phyloP scores from a whole-genome alignment of 2,888 invertebrate species.

The Spilarctia lutea region DNA sequence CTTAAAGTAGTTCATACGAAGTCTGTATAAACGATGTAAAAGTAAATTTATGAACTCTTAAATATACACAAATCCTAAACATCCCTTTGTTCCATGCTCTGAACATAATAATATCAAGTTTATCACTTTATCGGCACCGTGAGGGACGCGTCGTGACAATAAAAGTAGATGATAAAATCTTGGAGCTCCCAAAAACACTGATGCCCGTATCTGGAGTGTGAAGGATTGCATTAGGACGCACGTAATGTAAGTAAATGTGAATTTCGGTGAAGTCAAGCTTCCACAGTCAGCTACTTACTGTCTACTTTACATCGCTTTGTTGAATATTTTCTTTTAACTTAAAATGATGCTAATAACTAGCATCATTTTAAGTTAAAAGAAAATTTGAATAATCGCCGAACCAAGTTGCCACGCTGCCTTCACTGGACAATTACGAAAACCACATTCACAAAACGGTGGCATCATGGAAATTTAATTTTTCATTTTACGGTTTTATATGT shows the following conservation, averaged over 20 bases:
- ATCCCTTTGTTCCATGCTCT: slow-evolving; percentile 20
- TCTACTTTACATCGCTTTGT: background rate
- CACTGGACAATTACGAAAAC: background rate
- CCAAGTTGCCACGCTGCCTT: background rate
- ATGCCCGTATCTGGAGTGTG: slow-evolving; percentile 54
- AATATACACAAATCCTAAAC: slow-evolving; percentile 7
- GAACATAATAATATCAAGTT: slow-evolving; percentile 25
- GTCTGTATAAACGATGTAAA: background rate
- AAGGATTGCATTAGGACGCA: slow-evolving; percentile 44
- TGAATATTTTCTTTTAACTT: background rate
- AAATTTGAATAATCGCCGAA: background rate
- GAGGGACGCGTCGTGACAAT: slow-evolving; percentile 49
- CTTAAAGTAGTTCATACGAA: background rate
- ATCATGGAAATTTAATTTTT: no score
- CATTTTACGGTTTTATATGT: no score
- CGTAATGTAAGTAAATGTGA: slow-evolving; percentile 16
- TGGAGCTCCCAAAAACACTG: slow-evolving; percentile 48
- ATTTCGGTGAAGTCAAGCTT: background rate
- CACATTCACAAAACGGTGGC: no score
- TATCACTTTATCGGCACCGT: slow-evolving; percentile 30
- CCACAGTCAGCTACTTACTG: background rate
- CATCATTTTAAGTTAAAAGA: background rate
- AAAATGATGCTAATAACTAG: no score
- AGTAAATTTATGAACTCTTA: background rate
- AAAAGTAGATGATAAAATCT: slow-evolving; percentile 47